Base-by-base conservation (phyloP, 2,888 invertebrate species). In the Polydrusus tereticollis region DNA sequence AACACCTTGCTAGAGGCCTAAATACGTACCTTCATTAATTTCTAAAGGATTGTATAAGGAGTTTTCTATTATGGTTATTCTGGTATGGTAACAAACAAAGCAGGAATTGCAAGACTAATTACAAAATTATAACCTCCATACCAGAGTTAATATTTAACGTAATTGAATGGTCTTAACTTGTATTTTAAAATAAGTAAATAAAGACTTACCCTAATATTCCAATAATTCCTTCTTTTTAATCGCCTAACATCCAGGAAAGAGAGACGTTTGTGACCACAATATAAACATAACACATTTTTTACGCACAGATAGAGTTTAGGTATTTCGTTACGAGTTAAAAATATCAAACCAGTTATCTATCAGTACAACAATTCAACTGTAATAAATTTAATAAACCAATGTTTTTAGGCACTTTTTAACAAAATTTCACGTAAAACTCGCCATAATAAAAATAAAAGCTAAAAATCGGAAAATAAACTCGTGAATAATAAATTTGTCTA, bases 261-360 rank as follows among this genome's bases (percentile, higher is more conserved):
- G 60, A 78, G 79, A 80, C 80, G 80, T 79, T 80, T 78, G 77
- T 78, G 77, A 75, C 76, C 77, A 80, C 80, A 80, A 81, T 79
- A 80, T 80, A 82, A 82, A 81, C 82, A 81, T 79, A 80, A 80
- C 81, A 80, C 81, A 82, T 82, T 80, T 78, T 81, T 80, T 80
- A 80, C 60, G 60, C 66, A 71, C n/a, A n/a, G 62, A 43, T 60
- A 52, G 38, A 66, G 55, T 38, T 60, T 59, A 47, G 50, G 23
- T 50, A 50, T 50, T 50, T 50, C 2, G 50, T 23, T 21, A n/a
- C 12, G n/a, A 23, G 6, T 45, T 23, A 21, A 45, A 45, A 8
- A 7, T 26, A 16, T 52, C 20, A n/a, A 21, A 23, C 8, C n/a
- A 41, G 14, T n/a, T 16, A 4, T 23, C 8, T 50, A 50, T 23